These are phyloP conservation scores for Myxocyprinus asiaticus DNA, from an alignment of 2,113 vertebrate species.

Conservation along the genomic window DNA sequence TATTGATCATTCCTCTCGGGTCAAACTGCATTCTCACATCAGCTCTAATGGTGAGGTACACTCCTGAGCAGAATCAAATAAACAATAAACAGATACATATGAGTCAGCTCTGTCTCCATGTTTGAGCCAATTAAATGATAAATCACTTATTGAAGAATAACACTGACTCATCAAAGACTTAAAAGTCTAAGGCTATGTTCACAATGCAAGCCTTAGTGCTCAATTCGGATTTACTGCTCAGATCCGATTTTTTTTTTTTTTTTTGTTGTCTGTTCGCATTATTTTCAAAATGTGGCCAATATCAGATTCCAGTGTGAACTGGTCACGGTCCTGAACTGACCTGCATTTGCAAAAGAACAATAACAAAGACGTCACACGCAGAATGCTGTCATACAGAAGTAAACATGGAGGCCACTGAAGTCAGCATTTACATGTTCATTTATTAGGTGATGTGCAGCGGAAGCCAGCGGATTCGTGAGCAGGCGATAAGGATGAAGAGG, in stretches of 20 bases:
- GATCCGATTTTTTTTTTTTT: no score
- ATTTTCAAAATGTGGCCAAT: no score
- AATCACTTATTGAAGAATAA: constrained; percentile 51
- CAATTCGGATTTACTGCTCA: no score
- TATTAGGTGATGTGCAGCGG: no score
- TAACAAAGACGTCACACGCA: constrained; percentile 14
- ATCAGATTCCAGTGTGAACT: no score
- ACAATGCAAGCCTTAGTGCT: neutral
- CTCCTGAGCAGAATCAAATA: constrained; percentile 20
- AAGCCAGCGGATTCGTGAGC: no score
- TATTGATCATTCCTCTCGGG: neutral
- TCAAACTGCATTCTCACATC: neutral
- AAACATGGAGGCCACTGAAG: no score
- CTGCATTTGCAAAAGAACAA: constrained; percentile 50
- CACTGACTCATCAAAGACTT: constrained; percentile 17
- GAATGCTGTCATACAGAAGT: neutral
- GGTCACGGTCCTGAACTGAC: neutral
- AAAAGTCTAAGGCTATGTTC: constrained; percentile 8
- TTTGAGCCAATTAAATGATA: constrained; percentile 38
- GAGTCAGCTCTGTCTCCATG: constrained; percentile 25
- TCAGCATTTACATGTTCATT: no score
- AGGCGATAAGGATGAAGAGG: no score
- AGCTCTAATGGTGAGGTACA: constrained; percentile 23
- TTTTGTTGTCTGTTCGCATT: no score
- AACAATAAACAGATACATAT: constrained; percentile 30